Base-by-base conservation (phyloP, 2,113 vertebrate species). In the Siniperca knerii region DNA sequence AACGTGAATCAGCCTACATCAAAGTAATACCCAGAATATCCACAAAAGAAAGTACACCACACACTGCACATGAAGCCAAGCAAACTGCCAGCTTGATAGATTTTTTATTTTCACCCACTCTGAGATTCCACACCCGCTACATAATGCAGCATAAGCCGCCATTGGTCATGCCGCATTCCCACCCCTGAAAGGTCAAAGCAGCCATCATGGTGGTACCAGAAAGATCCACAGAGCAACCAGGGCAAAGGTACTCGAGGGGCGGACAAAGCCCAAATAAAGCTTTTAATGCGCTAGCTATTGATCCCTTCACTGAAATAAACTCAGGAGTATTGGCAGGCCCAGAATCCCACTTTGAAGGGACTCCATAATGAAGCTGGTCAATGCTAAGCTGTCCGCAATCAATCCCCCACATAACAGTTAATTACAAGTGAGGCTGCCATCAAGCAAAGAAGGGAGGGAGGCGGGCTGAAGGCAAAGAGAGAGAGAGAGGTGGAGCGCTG, bases 301-400 rank as follows among this genome's bases (percentile, higher is more conserved):
- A 96, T 96, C 93, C 81, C 81, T 81, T 85, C 83, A 91, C 93
- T 93, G 95, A 95, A 95, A 96, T 96, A 96, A 96, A 96, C 95
- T 95, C 92, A 73, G 93, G 85, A 93, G 88, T 95, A 96, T 96
- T 96, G 96, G 95, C 96, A 96, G 94, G 87, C 82, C 91, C 90
- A 92, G 94, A 96, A 96, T 96, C 94, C 93, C 89, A 93, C 95
- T 95, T 96, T 96, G 94, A 96, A 95, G 94, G 94, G 91, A 95
- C 95, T 96, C 95, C 91, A 96, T 96, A 96, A 96, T 96, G 95
- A 96, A 96, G 94, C 92, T 94, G 93, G 94, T 96, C 96, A 95
- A 96, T 96, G 95, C 89, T 94, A 95, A 96, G 95, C 94, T 95
- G 95, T 95, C 94, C 89, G 83, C 95, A 95, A 96, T 96, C 95